Evolutionary conservation across 2,113 vertebrate species (phyloP).

Genomic region (Brienomyrus longianalis): DNA sequence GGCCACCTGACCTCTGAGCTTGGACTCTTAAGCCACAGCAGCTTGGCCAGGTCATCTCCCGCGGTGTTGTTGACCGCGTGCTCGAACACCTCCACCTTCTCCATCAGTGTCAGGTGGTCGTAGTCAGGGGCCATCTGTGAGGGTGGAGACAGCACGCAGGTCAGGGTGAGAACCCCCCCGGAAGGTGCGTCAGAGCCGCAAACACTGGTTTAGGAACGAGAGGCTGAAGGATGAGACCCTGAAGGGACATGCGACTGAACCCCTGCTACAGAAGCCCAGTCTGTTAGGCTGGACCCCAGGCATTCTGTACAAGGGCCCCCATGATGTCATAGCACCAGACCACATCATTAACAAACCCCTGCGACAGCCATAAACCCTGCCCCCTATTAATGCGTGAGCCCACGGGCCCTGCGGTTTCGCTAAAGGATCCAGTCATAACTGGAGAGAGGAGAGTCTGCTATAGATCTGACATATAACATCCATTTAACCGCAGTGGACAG

Average conservation of each 20-base stretch:
- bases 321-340: background rate
- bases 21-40: constrained; percentile 95
- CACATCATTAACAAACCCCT: background rate
- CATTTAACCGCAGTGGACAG: background rate
- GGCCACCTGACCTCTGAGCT: constrained; percentile 80
- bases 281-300: background rate
- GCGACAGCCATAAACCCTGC: background rate
- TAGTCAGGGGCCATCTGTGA: constrained; percentile 96
- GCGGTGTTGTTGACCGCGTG: constrained; percentile 97
- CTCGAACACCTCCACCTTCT: constrained; percentile 98
- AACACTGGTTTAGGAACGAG: background rate
- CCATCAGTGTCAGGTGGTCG: constrained; percentile 96
- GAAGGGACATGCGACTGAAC: background rate
- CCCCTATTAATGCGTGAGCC: background rate
- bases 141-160: too few relatives aligned
- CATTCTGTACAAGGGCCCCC: background rate
- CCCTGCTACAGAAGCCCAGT: background rate
- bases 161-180: background rate
- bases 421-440: background rate
- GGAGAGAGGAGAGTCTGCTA: background rate
- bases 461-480: background rate
- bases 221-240: background rate
- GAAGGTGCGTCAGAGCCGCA: background rate
- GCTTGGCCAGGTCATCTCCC: constrained; percentile 90
- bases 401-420: background rate